Base-by-base conservation (phyloP, 30 jellyfish, hydroid and myxozoan genomes). In the Pelagia noctiluca region DNA sequence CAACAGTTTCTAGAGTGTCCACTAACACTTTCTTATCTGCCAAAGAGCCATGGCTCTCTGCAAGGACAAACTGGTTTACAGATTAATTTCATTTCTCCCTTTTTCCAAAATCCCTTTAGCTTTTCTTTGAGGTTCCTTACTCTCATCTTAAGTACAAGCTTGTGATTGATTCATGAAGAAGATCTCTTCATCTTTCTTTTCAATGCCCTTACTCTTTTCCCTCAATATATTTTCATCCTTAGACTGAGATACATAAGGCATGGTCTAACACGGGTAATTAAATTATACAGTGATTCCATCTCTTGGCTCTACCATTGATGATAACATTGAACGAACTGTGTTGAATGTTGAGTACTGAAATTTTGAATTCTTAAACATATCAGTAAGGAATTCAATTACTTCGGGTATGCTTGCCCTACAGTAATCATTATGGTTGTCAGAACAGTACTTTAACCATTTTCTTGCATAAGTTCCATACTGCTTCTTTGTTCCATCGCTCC, bases 101-200 rank as follows among this genome's bases (percentile, higher is more conserved):
- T 24, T 24, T 70, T 36, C 70, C 83, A 70, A 34, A 70, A 32
- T 70, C n/a, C 83, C 36, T 70, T 70, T 19, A 70, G 66, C 35
- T 70, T 42, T 35, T 70, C 83, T 28, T n/a, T 70, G 73, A 70
- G 35, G 36, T 35, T 70, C 68, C 83, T 31, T 35, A 33, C 83
- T 34, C 71, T 13, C 21, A 70, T 7, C 10, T 70, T 70, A 7
- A 70, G 26, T 34, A 72, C 31, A 8, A 70, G 18, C n/a, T 72
- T 31, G 35, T 70, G n/a, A 10, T 70, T 22, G 83, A 2, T 42
- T 28, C 68, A 70, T 35, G 10, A 70, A 35, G 36, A 70, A 70
- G 7, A 34, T 7, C 19, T 70, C 26, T n/a, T 72, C 33, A 30
- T 33, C 83, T 70, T 36, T 70, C 8, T 31, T 24, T 35, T 70